A percentile compares a stretch with the other conserved stretches of the same genome.
phyloP scores from a whole-genome alignment of 2,888 invertebrate species.

The Pherbina coryleti region DNA sequence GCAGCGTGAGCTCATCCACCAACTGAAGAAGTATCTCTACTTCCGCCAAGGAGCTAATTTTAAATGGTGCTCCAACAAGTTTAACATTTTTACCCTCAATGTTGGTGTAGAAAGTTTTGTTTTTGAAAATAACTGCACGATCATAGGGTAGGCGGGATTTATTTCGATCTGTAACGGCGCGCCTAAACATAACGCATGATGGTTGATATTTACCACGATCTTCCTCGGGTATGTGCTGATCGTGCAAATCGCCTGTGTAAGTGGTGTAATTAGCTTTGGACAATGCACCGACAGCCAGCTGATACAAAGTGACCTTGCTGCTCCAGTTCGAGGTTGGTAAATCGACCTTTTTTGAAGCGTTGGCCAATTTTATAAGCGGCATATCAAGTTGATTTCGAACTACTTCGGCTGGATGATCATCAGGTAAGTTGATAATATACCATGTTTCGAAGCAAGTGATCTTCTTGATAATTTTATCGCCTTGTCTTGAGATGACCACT shows the following conservation, averaged over 20 bases:
- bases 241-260: slow-evolving; percentile 65
- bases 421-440: slow-evolving; percentile 67
- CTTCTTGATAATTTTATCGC: slow-evolving; percentile 67
- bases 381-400: slow-evolving; percentile 62
- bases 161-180: slow-evolving; percentile 57
- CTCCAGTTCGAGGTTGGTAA: slow-evolving; percentile 65
- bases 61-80: slow-evolving; percentile 67
- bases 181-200: slow-evolving; percentile 67
- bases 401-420: slow-evolving; percentile 49
- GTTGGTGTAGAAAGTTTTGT: slow-evolving; percentile 67
- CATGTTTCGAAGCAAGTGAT: slow-evolving; percentile 70
- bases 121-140: slow-evolving; percentile 69
- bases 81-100: slow-evolving; percentile 69
- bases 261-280: slow-evolving; percentile 57
- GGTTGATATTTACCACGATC: slow-evolving; percentile 68
- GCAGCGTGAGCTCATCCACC: slow-evolving; percentile 64
- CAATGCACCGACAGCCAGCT: slow-evolving; percentile 56
- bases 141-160: slow-evolving; percentile 65
- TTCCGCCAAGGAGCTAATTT: slow-evolving; percentile 62
- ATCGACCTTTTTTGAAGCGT: slow-evolving; percentile 58
- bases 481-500: slow-evolving; percentile 63
- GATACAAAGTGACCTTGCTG: slow-evolving; percentile 66
- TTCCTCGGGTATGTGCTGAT: slow-evolving; percentile 63
- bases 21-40: slow-evolving; percentile 68
- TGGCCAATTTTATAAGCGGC: slow-evolving; percentile 65